A percentile compares a stretch with the other conserved stretches of the same genome.
These are phyloP conservation scores for Egretta garzetta DNA, from an alignment of 2,113 vertebrate species.

Conservation along the genomic window DNA sequence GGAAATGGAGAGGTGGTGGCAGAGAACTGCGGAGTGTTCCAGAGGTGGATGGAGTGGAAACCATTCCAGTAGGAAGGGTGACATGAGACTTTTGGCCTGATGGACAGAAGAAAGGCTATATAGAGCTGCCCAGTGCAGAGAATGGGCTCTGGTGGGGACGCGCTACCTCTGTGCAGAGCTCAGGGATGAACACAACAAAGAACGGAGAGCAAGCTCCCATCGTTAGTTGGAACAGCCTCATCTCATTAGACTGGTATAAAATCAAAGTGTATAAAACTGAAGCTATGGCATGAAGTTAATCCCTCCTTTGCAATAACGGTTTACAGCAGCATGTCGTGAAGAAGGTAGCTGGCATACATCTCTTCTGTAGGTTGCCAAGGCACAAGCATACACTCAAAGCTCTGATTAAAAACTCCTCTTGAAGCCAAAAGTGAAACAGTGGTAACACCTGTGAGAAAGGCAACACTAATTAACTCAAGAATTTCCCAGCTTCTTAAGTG, in stretches of 20 bases:
- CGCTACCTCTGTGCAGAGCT: not conserved
- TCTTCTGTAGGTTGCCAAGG: not conserved
- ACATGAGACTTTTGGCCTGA: not conserved
- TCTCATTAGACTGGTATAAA: not conserved
- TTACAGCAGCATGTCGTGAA: not conserved
- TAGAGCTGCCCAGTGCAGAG: not conserved
- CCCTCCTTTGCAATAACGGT: not conserved
- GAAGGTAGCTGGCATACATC: not conserved
- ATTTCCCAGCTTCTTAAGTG: conserved; percentile 32
- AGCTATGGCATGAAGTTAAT: not conserved
- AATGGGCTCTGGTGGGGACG: not conserved
- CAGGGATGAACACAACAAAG: not conserved
- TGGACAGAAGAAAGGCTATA: not conserved
- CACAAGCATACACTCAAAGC: not conserved
- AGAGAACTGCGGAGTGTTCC: not conserved
- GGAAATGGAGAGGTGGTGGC: not conserved
- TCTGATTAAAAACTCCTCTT: not conserved
- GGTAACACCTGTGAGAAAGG: conserved; percentile 25
- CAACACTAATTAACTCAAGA: not conserved
- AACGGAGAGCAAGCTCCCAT: rapidly evolving
- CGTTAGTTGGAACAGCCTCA: not conserved
- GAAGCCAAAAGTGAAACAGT: not conserved
- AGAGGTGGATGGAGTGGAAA: not conserved
- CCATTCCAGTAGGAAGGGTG: not conserved
- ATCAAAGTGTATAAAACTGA: not conserved